Evolutionary conservation across 2,888 invertebrate species (phyloP), one percentile per base, ranked within the genome.

Genomic region (Agonopterix heracliana): DNA sequence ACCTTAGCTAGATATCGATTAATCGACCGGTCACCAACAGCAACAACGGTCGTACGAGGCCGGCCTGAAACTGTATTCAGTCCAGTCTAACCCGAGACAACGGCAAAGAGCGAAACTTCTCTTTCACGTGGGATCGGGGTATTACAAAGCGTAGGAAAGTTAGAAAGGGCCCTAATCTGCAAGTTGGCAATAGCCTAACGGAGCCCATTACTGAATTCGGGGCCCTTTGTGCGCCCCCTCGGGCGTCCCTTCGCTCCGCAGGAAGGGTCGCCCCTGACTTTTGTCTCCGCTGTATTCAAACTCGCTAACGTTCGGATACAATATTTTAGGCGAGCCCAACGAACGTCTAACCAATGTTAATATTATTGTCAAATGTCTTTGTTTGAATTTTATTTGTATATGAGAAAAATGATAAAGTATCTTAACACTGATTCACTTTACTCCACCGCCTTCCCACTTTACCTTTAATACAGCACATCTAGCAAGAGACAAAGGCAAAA

Each of bases 141-240:
- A 54, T 52, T 52, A 48, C 54, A 54, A 58, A 57, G 54, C 54
- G 50, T 49, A 49, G 47, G 56, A 56, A 50, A 72, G 67, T 71
- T 68, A 55, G 63, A 58, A 65, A 64, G 70, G 66, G 61, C 68
- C 69, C 72, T 75, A 78, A 80, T 80, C 80, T 76, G 70, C 65
- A 63, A 74, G 72, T 73, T 68, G 69, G 72, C 69, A 70, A 69
- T 70, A 66, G 72, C 67, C 72, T 74, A 74, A 66, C 73, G 69
- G 68, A 66, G 65, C 71, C 73, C 74, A 75, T 78, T 76, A 74
- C 75, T 63, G 68, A 68, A 71, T 72, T 72, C 68, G 71, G 74
- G 76, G 75, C 66, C 73, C 77, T 78, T 82, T 81, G 84, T 83
- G 71, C 69, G 74, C 73, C 70, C 81, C 83, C 83, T 73, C 66